These are phyloP conservation scores for Ceyx cyanopectus DNA, from an alignment of 2,113 vertebrate species.

Conservation along the genomic window DNA sequence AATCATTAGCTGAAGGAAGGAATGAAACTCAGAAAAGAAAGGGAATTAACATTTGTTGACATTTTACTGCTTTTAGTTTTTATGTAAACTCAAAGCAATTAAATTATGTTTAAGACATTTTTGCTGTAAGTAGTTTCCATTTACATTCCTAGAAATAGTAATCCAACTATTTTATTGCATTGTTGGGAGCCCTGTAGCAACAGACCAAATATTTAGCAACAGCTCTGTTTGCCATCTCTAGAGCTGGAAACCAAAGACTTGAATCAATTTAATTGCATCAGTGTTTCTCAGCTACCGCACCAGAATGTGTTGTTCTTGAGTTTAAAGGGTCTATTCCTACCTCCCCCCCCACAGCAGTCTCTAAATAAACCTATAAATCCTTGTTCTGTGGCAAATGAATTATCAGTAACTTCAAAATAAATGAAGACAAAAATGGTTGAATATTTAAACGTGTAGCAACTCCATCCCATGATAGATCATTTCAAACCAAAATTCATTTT, in stretches of 20 bases:
- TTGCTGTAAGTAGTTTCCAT: conserved; percentile 77
- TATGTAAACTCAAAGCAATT: conserved; percentile 81
- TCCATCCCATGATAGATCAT: conserved; percentile 76
- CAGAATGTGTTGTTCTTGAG: conserved; percentile 30
- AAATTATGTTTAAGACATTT: conserved; percentile 78
- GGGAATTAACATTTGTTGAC: conserved; percentile 81
- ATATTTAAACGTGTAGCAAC: conserved; percentile 80
- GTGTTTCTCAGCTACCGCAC: conserved; percentile 17
- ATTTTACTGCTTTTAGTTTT: conserved; percentile 77
- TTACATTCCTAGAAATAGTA: conserved; percentile 72
- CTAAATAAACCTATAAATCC: conserved; percentile 80
- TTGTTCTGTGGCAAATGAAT: conserved; percentile 74
- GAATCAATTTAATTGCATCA: conserved; percentile 73
- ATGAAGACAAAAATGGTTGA: conserved; percentile 82
- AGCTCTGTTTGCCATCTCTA: conserved; percentile 69
- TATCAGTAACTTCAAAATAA: conserved; percentile 74
- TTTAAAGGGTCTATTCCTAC: conserved; percentile 39
- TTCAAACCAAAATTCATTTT: conserved; percentile 75
- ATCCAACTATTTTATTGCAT: conserved; percentile 71
- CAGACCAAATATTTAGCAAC: conserved; percentile 61
- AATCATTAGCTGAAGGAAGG: conserved; percentile 66
- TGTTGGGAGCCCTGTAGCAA: conserved; percentile 57
- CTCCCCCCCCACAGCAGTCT: conserved; percentile 41
- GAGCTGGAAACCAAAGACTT: conserved; percentile 64
- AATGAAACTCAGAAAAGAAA: conserved; percentile 63